phyloP scores from a whole-genome alignment of 2,113 vertebrate species.

The Copsychus sechellarum region DNA sequence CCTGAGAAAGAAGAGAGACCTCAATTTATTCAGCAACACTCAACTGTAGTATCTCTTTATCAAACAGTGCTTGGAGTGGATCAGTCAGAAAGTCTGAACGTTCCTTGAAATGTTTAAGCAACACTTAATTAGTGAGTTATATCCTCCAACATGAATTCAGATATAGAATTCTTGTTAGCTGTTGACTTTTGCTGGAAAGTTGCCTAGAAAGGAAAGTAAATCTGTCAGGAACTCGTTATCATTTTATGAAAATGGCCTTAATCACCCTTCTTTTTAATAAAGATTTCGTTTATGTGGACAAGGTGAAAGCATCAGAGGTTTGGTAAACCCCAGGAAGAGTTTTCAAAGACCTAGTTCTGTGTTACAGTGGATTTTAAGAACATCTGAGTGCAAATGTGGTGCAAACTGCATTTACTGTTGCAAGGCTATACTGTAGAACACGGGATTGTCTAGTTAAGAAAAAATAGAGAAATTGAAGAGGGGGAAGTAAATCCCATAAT shows the following conservation, averaged over 20 bases:
- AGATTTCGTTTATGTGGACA: neutral
- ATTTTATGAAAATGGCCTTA: neutral
- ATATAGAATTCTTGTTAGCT: neutral
- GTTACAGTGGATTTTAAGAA: neutral
- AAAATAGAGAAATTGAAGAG: neutral
- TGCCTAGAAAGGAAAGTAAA: neutral
- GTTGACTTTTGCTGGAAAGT: conserved; percentile 6
- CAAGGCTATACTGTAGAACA: neutral
- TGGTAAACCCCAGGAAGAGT: neutral
- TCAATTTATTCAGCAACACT: neutral
- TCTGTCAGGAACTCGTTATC: neutral
- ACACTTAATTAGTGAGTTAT: neutral
- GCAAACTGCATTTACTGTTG: neutral
- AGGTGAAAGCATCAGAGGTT: neutral
- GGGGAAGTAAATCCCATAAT: neutral
- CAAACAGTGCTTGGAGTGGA: neutral
- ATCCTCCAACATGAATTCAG: neutral
- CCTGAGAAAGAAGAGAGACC: neutral
- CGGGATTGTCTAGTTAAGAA: neutral
- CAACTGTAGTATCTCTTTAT: neutral
- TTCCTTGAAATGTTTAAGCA: neutral
- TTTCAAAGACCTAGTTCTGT: neutral
- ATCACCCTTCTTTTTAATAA: neutral
- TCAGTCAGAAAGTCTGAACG: neutral
- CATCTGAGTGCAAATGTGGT: neutral